Evolutionary conservation across 2,888 invertebrate genomes (phyloP), one percentile per base, ranked within the genome.

Genomic region (Philopedon plagiatum): DNA sequence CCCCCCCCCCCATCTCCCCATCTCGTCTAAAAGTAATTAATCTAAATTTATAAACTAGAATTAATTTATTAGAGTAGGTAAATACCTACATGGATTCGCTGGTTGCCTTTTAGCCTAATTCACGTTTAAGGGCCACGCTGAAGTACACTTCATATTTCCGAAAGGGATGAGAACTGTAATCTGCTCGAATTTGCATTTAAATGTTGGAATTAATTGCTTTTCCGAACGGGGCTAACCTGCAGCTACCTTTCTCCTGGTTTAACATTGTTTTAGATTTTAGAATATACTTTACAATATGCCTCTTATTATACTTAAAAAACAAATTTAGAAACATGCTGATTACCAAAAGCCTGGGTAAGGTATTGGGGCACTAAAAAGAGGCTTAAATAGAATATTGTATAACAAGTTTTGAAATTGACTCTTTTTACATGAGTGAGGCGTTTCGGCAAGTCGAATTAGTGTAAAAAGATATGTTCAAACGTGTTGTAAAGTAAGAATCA

Each of bases 1-100:
- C n/a, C n/a, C n/a, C n/a, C n/a, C n/a, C n/a, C n/a, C n/a, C n/a
- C n/a, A n/a, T n/a, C 29, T 67, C 58, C 56, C 37, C 44, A 54
- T 72, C 66, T 61, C 71, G 66, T 68, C 73, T 49, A 57, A 69
- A 69, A 72, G 67, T 67, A 72, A 72, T 72, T 72, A 72, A 72
- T 72, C 72, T 67, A 56, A 72, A 67, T 72, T 67, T 61, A 72
- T 72, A 72, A 72, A 67, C 72, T 72, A 67, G 72, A 73, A 73
- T 73, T 73, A 73, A 73, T 73, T 73, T 68, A 68, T 64, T 73
- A 73, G 73, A 73, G 68, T 68, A 73, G 63, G 67, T 72, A 72
- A 72, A 72, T 67, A 67, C 67, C 56, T 72, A 68, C 64, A 68
- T 63, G 65, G 54, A 72, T 41, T 44, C 67, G 44, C 32, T 13